Evolutionary conservation across 1,140 invertebrate species (phyloP).

Genomic region (Condylostylus longicornis): DNA sequence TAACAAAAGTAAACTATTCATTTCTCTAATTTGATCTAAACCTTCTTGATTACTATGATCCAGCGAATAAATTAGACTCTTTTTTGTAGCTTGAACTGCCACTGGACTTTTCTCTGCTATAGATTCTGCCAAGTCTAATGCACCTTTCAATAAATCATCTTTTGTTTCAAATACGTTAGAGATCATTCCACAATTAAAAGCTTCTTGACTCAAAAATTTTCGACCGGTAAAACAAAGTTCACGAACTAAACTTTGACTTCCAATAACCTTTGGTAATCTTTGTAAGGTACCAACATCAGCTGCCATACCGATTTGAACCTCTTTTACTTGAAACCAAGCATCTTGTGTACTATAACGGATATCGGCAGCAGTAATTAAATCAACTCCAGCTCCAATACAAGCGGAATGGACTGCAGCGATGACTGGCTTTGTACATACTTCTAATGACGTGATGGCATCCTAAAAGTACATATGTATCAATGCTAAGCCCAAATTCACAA

Average conservation of each 20-base stretch:
- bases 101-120: conserved; percentile 90
- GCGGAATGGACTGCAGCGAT: conserved; percentile 73
- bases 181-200: conserved; percentile 56
- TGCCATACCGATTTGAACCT: conserved; percentile 73
- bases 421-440: conserved; percentile 73
- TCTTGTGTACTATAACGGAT: conserved; percentile 83
- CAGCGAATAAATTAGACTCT: conserved; percentile 67
- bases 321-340: conserved; percentile 86
- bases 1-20: conserved; percentile 75
- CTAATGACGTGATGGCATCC: conserved; percentile 59
- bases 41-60: conserved; percentile 76
- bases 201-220: conserved; percentile 69
- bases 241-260: conserved; percentile 69
- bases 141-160: conserved; percentile 44
- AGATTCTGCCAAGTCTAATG: conserved; percentile 53
- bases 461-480: no score
- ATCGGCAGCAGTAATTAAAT: conserved; percentile 75
- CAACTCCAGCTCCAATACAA: conserved; percentile 82
- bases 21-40: conserved; percentile 64
- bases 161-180: conserved; percentile 37
- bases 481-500: no score
- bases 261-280: conserved; percentile 82
- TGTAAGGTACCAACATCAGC: conserved; percentile 92
- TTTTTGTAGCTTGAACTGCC: conserved; percentile 81
- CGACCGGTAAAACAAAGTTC: conserved; percentile 80